Evolutionary conservation across 2,888 invertebrate species (phyloP), one percentile per base, ranked within the genome.

Genomic region (Papilio demoleus): DNA sequence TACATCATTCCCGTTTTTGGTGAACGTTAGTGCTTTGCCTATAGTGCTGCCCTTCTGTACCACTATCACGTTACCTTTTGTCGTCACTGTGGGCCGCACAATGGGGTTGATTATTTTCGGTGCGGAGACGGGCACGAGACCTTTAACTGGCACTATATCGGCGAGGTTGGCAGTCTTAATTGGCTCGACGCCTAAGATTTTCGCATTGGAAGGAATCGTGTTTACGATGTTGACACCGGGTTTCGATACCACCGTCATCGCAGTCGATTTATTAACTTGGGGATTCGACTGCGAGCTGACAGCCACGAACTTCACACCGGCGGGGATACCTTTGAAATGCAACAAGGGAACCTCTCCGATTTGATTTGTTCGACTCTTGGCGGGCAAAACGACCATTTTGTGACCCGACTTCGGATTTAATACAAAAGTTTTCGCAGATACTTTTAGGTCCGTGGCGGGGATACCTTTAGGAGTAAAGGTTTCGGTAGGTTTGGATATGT

Each of bases 21-120:
- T 84, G 70, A 93, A 91, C 14, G 90, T 82, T 70, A 93, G 77
- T 9, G 92, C 86, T 81, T 93, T 93, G 58, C 93, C 93, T 77
- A 93, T 83, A 34, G 93, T 83, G 24, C 92, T 87, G 50, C 93
- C 93, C 78, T 94, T 94, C 77, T 94, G 94, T 31, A 94, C 93
- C 24, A 94, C 93, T 74, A 94, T 94, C 27, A 94, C 90, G 77
- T 93, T 94, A 63, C 94, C 93, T 81, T 94, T 94, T 27, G 91
- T 82, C 72, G 85, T 89, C 56, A 87, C 83, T 2, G 47, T 47
- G 22, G 91, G 87, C 70, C 93, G 81, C 24, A 92, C 85, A 62
- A 93, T 90, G 1, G 93, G 91, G 74, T 89, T 91, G 6, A 85
- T 81, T 27, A 88, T 84, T 83, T 89, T 90, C 14, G 90, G 81